phyloP scores from a whole-genome alignment of 2,797 vertebrate genomes.

The Hemibagrus guttatus region DNA sequence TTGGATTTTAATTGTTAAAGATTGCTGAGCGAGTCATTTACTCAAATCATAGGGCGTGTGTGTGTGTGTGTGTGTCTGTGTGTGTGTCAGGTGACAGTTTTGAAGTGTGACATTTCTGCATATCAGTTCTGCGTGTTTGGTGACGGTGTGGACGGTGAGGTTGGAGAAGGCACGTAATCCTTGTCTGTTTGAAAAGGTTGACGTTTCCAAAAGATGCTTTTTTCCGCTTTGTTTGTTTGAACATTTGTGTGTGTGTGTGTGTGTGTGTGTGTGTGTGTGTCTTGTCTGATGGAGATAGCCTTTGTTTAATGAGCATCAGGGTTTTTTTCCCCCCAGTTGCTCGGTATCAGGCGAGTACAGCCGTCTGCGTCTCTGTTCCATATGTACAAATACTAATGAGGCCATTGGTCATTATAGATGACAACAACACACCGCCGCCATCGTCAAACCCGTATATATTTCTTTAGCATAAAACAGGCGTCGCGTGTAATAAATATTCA shows the following conservation, averaged over 20 bases:
- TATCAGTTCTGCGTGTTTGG: neutral
- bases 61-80: neutral
- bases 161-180: neutral
- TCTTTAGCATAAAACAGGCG: constrained; percentile 13
- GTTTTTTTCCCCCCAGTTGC: neutral
- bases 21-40: neutral
- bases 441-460: constrained; percentile 1
- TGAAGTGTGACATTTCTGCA: neutral
- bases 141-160: neutral
- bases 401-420: constrained; percentile 32
- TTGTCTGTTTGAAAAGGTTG: constrained; percentile 49
- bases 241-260: constrained; percentile 40
- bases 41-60: neutral
- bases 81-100: neutral
- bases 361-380: neutral
- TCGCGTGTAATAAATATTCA: constrained; percentile 23
- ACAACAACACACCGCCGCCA: constrained; percentile 21
- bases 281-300: neutral
- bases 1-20: neutral
- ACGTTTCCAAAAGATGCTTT: neutral
- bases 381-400: constrained; percentile 37
- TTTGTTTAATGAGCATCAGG: constrained; percentile 40
- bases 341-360: constrained; percentile 21
- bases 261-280: constrained; percentile 39
- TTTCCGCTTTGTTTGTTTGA: constrained; percentile 11